phyloP scores from a whole-genome alignment of 2,888 invertebrate species.

The Melolontha melolontha region DNA sequence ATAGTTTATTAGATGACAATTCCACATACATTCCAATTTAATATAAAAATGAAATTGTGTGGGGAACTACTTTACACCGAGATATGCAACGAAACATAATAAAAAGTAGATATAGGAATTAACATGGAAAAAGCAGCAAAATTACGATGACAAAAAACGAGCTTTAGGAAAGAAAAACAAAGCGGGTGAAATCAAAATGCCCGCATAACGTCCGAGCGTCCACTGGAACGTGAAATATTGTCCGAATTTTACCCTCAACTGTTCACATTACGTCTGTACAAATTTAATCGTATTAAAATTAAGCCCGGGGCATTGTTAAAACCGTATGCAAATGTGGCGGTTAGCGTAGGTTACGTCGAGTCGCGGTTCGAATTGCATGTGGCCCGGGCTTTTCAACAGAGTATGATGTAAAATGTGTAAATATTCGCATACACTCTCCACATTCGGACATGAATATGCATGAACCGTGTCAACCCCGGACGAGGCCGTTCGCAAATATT shows the following conservation, averaged over 20 bases:
- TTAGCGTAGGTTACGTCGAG: slow-evolving; percentile 55
- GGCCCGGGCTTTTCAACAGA: slow-evolving; percentile 51
- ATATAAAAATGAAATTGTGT: too few relatives aligned
- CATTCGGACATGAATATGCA: slow-evolving; percentile 51
- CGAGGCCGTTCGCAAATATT: slow-evolving; percentile 51
- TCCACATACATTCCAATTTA: too few relatives aligned
- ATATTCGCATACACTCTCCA: slow-evolving; percentile 54
- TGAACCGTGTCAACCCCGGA: slow-evolving; percentile 48
- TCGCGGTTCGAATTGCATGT: slow-evolving; percentile 49
- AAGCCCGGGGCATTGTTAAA: slow-evolving; percentile 55
- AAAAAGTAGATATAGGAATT: too few relatives aligned
- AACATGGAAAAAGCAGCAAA: too few relatives aligned
- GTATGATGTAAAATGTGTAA: slow-evolving; percentile 57
- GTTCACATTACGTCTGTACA: slow-evolving; percentile 45
- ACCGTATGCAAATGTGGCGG: slow-evolving; percentile 55
- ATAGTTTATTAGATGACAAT: too few relatives aligned
- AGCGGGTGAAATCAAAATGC: slow-evolving; percentile 19
- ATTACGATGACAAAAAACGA: not conserved
- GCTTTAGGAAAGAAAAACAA: slow-evolving; percentile 5
- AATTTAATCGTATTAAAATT: slow-evolving; percentile 57
- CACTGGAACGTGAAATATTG: slow-evolving; percentile 28
- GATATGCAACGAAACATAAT: too few relatives aligned
- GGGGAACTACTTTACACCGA: too few relatives aligned
- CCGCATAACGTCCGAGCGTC: not conserved
- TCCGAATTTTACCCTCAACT: slow-evolving; percentile 37